Percentiles rank a stretch among this genome's conserved stretches.
These are phyloP conservation scores for Penaeus chinensis DNA, from an alignment of 1,140 invertebrate species.

Conservation along the genomic window DNA sequence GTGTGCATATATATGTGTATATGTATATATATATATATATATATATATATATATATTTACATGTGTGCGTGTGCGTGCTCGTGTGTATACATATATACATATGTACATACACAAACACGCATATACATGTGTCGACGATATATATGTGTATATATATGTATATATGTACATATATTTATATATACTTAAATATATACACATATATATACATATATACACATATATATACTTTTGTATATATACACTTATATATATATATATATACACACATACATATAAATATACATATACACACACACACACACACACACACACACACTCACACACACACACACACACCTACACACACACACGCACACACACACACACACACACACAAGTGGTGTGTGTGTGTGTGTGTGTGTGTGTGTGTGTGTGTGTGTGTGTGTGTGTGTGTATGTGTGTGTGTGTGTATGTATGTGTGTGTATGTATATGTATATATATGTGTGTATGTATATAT, in stretches of 20 bases:
- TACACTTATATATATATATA: constrained; percentile 29
- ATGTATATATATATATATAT: constrained; percentile 20
- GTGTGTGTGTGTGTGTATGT: neutral
- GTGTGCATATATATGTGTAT: constrained; percentile 28
- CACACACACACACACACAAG: too few relatives aligned
- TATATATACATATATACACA: neutral
- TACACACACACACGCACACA: too few relatives aligned
- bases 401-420: neutral
- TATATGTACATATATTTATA: constrained; percentile 23
- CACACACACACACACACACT: constrained; percentile 11
- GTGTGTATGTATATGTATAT: neutral
- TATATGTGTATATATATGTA: neutral
- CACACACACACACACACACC: constrained; percentile 19
- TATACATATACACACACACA: neutral
- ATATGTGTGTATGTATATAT: neutral
- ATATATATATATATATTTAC: neutral
- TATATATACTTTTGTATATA: constrained; percentile 13
- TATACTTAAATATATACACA: constrained; percentile 31
- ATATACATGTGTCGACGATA: neutral
- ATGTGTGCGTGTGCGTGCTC: neutral
- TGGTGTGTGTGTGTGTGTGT: too few relatives aligned
- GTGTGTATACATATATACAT: neutral
- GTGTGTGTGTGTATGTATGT: neutral
- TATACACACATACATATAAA: constrained; percentile 23
- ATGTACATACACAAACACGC: neutral